Conservation (phyloP, 2,888 invertebrate genomes). For the Ptilodon capucinus region DNA sequence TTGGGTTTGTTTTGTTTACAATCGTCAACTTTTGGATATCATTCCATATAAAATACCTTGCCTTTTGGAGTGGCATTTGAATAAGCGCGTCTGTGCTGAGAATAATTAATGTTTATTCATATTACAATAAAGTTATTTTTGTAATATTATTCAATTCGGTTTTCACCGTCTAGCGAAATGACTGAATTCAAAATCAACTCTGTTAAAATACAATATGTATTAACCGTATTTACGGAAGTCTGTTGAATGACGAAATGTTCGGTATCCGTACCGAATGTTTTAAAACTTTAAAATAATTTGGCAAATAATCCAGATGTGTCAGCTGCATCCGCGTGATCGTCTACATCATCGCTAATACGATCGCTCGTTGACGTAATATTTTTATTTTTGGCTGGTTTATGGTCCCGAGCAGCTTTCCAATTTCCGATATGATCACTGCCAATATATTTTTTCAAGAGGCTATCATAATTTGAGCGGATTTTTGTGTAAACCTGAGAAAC, state of each 20-base stretch:
- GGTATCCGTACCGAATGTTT: not conserved
- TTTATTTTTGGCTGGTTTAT: conserved; percentile 20
- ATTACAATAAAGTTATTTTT: too few relatives aligned
- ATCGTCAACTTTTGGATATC: not conserved
- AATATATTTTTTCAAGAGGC: not conserved
- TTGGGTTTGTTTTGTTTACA: not conserved
- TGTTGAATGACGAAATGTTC: too few relatives aligned
- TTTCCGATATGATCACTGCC: not conserved
- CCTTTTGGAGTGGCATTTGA: not conserved
- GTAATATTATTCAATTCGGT: too few relatives aligned
- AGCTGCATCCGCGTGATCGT: not conserved
- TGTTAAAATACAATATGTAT: too few relatives aligned
- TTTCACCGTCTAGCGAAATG: too few relatives aligned
- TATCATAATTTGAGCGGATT: conserved; percentile 17
- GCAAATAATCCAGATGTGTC: not conserved
- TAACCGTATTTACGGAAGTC: too few relatives aligned
- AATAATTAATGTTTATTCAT: too few relatives aligned
- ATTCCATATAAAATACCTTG: not conserved
- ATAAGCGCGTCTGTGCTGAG: not conserved
- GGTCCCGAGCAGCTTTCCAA: conserved; percentile 5
- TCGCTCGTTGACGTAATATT: conserved; percentile 13
- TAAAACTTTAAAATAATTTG: not conserved
- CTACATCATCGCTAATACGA: conserved; percentile 5
- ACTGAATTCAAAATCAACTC: too few relatives aligned
- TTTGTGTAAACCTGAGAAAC: conserved; percentile 31